Conservation (phyloP, 92 coral and sea anemone genomes). For the Siderastrea siderea region DNA sequence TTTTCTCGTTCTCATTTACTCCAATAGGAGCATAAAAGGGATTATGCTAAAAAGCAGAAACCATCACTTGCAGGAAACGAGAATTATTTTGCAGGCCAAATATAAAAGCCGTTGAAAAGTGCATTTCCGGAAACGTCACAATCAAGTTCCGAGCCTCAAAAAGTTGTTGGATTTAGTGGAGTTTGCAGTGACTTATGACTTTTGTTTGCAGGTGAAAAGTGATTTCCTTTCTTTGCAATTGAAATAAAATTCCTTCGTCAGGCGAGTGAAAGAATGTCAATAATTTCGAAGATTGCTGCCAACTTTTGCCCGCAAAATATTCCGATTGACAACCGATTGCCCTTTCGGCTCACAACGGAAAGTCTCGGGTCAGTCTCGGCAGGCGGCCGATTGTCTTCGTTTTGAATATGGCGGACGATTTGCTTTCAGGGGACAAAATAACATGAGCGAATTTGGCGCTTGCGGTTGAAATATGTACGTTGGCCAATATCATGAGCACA, state of each 20-base stretch:
- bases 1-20: no score
- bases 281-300: not conserved
- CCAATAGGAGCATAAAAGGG: no score
- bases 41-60: no score
- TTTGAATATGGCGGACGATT: conserved; percentile 60
- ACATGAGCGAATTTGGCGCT: conserved; percentile 81
- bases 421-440: conserved; percentile 29
- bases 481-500: conserved; percentile 75
- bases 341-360: conserved; percentile 32
- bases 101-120: not conserved
- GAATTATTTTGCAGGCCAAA: not conserved
- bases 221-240: conserved; percentile 9
- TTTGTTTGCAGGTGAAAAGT: conserved; percentile 5
- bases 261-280: not conserved
- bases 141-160: not conserved
- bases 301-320: not conserved
- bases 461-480: conserved; percentile 83
- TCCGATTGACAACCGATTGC: conserved; percentile 4
- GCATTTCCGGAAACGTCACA: conserved; percentile 26
- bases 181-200: not conserved
- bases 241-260: not conserved
- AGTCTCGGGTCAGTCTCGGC: conserved; percentile 30
- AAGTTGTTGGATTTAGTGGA: conserved; percentile 10
- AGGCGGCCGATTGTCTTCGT: conserved; percentile 33
- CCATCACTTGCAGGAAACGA: not conserved